Base-by-base conservation (phyloP, 92 coral and sea anemone species). In the Scolanthus callimorphus region DNA sequence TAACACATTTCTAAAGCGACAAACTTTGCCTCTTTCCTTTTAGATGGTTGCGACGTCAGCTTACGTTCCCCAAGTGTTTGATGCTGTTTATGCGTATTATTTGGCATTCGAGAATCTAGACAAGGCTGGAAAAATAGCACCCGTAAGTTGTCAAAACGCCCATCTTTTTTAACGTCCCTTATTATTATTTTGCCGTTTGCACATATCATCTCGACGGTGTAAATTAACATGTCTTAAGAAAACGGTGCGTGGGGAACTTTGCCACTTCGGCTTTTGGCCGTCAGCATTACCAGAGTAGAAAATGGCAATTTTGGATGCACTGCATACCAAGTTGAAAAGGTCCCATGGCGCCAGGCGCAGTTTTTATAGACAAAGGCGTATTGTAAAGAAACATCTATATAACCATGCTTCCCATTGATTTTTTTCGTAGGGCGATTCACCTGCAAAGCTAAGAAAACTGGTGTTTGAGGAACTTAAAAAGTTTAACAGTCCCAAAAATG, bases 41-140 rank as follows among this genome's bases (percentile, higher is more conserved):
- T 60, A 88, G 98, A 67, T 72, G 25, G 79, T 87, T 0, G 47
- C 39, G 13, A 80, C 90, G 3, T 92, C 98, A 6, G 67, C 86
- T 4, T 92, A 88, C 47, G 98, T 88, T 0, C 87, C 98, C 2
- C 98, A 92, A 66, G 98, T 92, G n/a, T 92, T 74, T 43, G 94
- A 92, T 62, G 98, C 98, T 17, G 96, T 92, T 15, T 88, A 85
- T 28, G 91, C 98, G 15, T 92, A 92, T 51, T 92, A 74, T 31
- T 61, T 61, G 31, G 98, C 98, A 0, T 92, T 92, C 66, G 94
- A 92, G 38, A 64, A 63, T 44, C 79, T 92, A n/a, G 96, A 90
- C 12, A 71, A 82, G 27, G 87, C 69, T 53, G 94, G 98, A 27
- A 88, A 59, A 60, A 92, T 92, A 47, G 65, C 81, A 12, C 81